Percentiles rank a stretch among this genome's conserved stretches.
phyloP scores from a whole-genome alignment of 35 echinoderm and acorn worm species.

The Apostichopus californicus region DNA sequence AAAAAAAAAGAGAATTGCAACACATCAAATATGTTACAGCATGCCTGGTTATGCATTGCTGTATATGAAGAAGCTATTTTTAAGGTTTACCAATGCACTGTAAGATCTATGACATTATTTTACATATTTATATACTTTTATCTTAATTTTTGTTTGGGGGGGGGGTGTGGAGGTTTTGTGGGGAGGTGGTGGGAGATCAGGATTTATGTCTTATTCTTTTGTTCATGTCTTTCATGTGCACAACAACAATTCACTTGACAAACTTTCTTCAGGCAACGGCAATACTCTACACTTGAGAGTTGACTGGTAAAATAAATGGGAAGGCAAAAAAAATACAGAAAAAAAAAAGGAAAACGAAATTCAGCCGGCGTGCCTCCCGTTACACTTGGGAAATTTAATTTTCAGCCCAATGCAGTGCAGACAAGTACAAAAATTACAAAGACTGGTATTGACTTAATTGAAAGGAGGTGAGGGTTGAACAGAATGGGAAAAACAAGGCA shows the following conservation, averaged over 20 bases:
- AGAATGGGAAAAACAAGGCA: background rate
- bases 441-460: background rate
- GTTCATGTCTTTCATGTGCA: background rate
- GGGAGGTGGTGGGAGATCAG: no score
- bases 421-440: background rate
- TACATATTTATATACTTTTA: no score
- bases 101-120: no score
- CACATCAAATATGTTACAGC: no score
- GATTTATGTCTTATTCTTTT: no score
- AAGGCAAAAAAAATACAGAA: no score
- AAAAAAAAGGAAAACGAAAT: background rate
- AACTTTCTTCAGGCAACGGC: background rate
- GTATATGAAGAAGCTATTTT: no score
- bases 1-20: background rate
- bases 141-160: no score
- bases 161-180: no score
- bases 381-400: slow-evolving; percentile 5
- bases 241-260: background rate
- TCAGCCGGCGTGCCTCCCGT: background rate
- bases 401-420: background rate
- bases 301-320: background rate
- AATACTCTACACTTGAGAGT: background rate
- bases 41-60: no score
- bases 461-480: slow-evolving; percentile 2
- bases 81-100: no score